Percentiles rank a stretch among this genome's conserved stretches.
Evolutionary conservation across 2,113 vertebrate species (phyloP).

Genomic region (Carlito syrichta): DNA sequence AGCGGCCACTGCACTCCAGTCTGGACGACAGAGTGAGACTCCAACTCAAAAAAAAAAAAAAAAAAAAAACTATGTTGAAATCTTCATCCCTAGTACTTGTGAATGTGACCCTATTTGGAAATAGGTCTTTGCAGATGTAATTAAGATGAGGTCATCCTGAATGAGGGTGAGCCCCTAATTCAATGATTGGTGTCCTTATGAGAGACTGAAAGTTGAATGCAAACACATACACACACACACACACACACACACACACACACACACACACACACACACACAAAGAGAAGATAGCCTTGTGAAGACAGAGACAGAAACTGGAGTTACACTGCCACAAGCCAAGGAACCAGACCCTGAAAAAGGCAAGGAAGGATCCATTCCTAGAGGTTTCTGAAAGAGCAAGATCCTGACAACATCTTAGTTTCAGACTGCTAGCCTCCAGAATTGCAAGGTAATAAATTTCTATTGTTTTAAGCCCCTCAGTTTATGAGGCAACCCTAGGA

Average conservation of each 20-base stretch:
- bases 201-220: not conserved
- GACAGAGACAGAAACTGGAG: not conserved
- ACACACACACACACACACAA: not conserved
- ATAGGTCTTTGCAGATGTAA: not conserved
- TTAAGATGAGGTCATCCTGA: not conserved
- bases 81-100: not conserved
- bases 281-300: not conserved
- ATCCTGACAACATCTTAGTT: not conserved
- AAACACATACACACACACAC: too few relatives aligned
- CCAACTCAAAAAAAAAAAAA: too few relatives aligned
- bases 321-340: not conserved
- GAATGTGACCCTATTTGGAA: not conserved
- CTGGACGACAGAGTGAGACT: too few relatives aligned
- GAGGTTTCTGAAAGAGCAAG: not conserved
- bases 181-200: not conserved
- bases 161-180: not conserved
- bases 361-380: not conserved
- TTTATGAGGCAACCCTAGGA: not conserved
- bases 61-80: not conserved
- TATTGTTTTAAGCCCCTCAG: not conserved
- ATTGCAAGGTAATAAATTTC: not conserved
- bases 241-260: too few relatives aligned
- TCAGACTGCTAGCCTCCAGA: not conserved
- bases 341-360: not conserved
- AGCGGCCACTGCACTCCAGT: too few relatives aligned